These are phyloP conservation scores for Darevskia mixta DNA, from an alignment of 2,797 vertebrate species.

Conservation along the genomic window DNA sequence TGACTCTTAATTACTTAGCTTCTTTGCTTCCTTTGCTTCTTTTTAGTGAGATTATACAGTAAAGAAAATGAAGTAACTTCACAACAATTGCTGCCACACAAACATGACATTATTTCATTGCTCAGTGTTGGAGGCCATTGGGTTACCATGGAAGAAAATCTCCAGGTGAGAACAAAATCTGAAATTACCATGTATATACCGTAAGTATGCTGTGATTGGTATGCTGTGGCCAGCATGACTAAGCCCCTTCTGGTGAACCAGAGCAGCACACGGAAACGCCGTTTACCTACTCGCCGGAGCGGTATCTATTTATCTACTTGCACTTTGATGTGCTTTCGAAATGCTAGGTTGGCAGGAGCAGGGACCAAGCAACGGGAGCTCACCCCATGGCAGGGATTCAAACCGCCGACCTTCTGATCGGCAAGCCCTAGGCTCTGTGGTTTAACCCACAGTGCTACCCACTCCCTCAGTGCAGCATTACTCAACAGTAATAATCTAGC, in stretches of 20 bases:
- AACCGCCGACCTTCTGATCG: too few relatives aligned
- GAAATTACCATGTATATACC: not conserved
- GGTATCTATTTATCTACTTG: too few relatives aligned
- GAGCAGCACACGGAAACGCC: too few relatives aligned
- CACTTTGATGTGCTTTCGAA: too few relatives aligned
- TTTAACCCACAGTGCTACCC: too few relatives aligned
- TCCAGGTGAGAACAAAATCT: conserved; percentile 84
- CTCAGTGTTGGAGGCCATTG: conserved; percentile 91
- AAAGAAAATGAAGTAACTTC: conserved; percentile 77
- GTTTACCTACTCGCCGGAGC: too few relatives aligned
- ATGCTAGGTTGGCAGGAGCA: too few relatives aligned
- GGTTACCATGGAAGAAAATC: conserved; percentile 89
- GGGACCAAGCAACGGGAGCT: too few relatives aligned
- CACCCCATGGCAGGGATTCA: too few relatives aligned
- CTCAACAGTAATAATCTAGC: not conserved
- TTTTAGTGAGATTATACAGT: conserved; percentile 84
- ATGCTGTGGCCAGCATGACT: too few relatives aligned
- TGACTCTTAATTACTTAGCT: not conserved
- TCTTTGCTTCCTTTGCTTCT: conserved; percentile 32
- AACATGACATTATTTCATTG: conserved; percentile 92
- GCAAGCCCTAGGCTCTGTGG: too few relatives aligned
- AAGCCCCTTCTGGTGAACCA: too few relatives aligned
- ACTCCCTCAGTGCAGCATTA: not conserved
- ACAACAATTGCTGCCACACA: conserved; percentile 85
- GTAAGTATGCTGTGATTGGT: not conserved